Base-by-base conservation (phyloP, 2,113 vertebrate genomes). In the Apteryx mantelli region DNA sequence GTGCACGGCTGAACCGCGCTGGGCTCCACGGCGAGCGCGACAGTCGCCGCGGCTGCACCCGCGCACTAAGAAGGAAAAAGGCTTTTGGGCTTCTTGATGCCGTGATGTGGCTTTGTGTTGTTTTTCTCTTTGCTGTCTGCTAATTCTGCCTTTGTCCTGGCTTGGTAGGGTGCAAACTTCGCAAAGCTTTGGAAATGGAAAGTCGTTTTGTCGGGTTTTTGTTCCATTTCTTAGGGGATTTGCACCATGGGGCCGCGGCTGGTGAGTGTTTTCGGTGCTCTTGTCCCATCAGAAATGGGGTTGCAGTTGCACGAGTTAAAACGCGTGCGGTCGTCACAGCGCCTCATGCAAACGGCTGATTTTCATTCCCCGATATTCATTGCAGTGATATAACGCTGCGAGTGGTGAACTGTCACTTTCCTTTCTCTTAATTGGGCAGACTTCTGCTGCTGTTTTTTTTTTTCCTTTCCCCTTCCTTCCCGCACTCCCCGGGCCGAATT, bases 91-190 rank as follows among this genome's bases (percentile, higher is more conserved):
- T 97, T 95, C 88, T 84, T 65, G 82, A 90, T 6, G 34, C 90
- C 2, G 17, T 5, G 69, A 74, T 88, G 97, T 81, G 95, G 89
- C 95, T 96, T 97, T 96, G 95, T 95, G 95, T 91, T 95, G 89
- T 88, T 96, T 91, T 87, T 75, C 85, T 69, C 93, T 86, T 89
- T 80, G 81, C 95, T 93, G 91, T 86, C 93, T 86, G 94, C 92
- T 78, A 60, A 78, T 91, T 92, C 87, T 66, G 85, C 92, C 92
- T 91, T 97, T 97, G 95, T 86, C 66, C 53, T 3, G 71, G 88
- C 82, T 1, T 86, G 58, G 94, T 65, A n/a, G 93, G 92, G 95
- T 78, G 88, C 88, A 60, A 78, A 36, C 70, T 34, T 78, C 92
- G 93, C 64, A 48, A 12, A 71, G 94, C 74, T 68, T 93, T 96